Conservation (phyloP, 2,888 invertebrate genomes). For the Abrostola tripartita region DNA sequence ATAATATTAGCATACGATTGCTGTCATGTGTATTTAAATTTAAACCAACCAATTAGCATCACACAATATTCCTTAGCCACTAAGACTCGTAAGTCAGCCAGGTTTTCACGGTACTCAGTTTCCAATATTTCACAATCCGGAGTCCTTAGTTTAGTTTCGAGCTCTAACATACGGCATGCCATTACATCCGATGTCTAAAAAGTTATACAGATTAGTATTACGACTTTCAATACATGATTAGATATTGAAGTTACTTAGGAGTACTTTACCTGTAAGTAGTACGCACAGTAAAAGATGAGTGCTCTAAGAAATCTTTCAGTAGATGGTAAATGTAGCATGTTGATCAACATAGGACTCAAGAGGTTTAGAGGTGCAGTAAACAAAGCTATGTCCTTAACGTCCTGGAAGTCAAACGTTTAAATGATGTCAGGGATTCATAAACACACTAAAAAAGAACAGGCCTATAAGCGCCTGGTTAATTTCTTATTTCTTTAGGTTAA, state of each 20-base stretch:
- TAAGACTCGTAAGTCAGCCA: constrained; percentile 88
- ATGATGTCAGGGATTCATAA: neutral
- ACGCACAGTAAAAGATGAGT: constrained; percentile 89
- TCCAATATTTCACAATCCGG: constrained; percentile 84
- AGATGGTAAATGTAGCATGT: constrained; percentile 88
- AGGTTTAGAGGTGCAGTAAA: constrained; percentile 85
- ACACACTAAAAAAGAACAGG: neutral
- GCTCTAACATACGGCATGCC: constrained; percentile 83
- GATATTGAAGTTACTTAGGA: too few relatives aligned
- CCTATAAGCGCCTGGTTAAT: too few relatives aligned
- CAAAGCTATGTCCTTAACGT: constrained; percentile 86
- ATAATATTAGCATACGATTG: too few relatives aligned
- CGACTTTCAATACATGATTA: too few relatives aligned
- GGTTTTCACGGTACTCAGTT: constrained; percentile 83
- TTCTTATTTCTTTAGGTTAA: too few relatives aligned
- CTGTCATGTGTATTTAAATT: too few relatives aligned
- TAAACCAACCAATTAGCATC: constrained; percentile 86
- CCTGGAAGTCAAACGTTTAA: constrained; percentile 62
- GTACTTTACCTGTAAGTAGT: constrained; percentile 87
- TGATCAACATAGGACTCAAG: constrained; percentile 88
- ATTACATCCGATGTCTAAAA: constrained; percentile 88
- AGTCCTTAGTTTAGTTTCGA: constrained; percentile 86
- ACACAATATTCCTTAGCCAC: constrained; percentile 89
- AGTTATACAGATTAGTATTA: neutral
- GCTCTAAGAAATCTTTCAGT: constrained; percentile 90